phyloP scores from a whole-genome alignment of 2,888 invertebrate species.

The Tridacna crocea region DNA sequence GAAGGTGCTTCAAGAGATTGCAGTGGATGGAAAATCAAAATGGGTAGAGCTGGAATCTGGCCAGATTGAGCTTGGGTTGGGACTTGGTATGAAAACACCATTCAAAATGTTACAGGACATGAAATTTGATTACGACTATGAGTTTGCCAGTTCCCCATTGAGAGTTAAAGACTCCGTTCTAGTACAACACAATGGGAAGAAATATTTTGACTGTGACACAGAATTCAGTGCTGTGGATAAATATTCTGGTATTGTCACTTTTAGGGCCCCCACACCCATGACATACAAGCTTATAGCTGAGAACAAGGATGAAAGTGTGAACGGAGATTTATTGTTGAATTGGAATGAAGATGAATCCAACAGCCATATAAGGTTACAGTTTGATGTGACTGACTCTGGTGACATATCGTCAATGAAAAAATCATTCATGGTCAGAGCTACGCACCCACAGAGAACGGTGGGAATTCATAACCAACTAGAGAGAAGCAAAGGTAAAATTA shows the following conservation, averaged over 20 bases:
- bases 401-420: conserved; percentile 60
- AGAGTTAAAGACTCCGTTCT: conserved; percentile 41
- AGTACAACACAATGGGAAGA: conserved; percentile 62
- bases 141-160: conserved; percentile 37
- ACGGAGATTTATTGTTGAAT: conserved; percentile 70
- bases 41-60: not conserved
- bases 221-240: conserved; percentile 51
- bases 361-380: conserved; percentile 66
- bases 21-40: conserved; percentile 27
- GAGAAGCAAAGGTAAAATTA: conserved; percentile 50
- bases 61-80: conserved; percentile 19
- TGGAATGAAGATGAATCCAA: conserved; percentile 75
- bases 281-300: conserved; percentile 59
- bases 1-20: conserved; percentile 23
- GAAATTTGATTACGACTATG: conserved; percentile 37
- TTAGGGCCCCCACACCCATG: conserved; percentile 70
- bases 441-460: conserved; percentile 67
- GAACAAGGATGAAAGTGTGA: conserved; percentile 61
- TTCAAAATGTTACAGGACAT: conserved; percentile 51
- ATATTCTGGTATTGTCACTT: conserved; percentile 52
- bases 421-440: conserved; percentile 61
- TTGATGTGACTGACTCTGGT: conserved; percentile 62
- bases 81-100: conserved; percentile 57
- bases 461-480: conserved; percentile 61
- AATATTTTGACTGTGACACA: conserved; percentile 63